Evolutionary conservation across 2,113 vertebrate species (phyloP), one percentile per base, ranked within the genome.

Genomic region (Murina feae): DNA sequence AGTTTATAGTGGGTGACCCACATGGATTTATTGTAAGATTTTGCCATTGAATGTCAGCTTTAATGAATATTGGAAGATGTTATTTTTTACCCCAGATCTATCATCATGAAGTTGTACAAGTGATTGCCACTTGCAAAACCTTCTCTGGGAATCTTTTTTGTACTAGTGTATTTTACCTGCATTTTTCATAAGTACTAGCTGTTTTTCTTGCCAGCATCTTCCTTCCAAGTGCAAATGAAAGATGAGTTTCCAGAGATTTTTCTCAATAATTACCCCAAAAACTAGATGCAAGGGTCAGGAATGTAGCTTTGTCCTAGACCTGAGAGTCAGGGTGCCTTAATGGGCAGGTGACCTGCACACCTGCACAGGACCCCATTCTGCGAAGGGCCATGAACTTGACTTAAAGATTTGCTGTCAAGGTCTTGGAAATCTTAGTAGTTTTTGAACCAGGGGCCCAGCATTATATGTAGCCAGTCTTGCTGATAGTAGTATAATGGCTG

Each of bases 181-280:
- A 30, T 86, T 86, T 95, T 95, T 95, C 68, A 39, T 89, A 83
- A 47, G 7, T 84, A 6, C 25, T 72, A 66, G 32, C 18, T 66
- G 21, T 87, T 53, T 89, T 78, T 87, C 90, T 88, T 71, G 44
- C 23, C 8, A 28, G 6, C 4, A 3, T n/a, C 28, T 4, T 8
- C 7, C 17, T 90, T 21, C 28, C 16, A 86, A 49, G 63, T 14
- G 44, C 68, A 91, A 96, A 90, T 11, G 51, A 79, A 95, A 69
- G 74, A 35, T 55, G 37, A 9, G 11, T 83, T 79, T 88, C 23
- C 16, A 82, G 39, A 17, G 4, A 13, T 20, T 95, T 81, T 81
- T n/a, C 30, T 87, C 75, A 79, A 20, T 7, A 20, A 74, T 30
- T 6, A 55, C 44, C 32, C 4, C 47, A 23, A 81, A n/a, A 9